Base-by-base conservation (phyloP, 2,888 invertebrate species). In the Dascillus cervinus region DNA sequence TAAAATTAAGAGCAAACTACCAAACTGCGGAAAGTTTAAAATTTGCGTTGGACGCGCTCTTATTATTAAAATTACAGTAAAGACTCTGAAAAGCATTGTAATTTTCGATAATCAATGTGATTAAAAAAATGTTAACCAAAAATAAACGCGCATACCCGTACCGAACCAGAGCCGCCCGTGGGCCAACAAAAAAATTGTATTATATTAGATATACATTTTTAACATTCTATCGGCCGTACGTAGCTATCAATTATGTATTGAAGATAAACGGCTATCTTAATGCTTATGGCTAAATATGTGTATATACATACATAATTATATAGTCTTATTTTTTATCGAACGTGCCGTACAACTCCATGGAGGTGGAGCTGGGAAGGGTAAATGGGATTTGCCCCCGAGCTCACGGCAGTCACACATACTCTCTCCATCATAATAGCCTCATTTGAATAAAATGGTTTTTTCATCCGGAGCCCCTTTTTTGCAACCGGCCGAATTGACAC, bases 301-400 rank as follows among this genome's bases (percentile, higher is more conserved):
- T 60, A 63, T 63, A 64, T 63, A 62, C 64, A 64, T 64, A 61
- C 62, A 60, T 64, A 65, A 64, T 65, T 65, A 65, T 64, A 65
- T 59, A 53, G 59, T 60, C 52, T 53, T 53, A 44, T 57, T 58
- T 62, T 64, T 62, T 61, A 60, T 58, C 54, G 55, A 53, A 48
- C 52, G 55, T 54, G 54, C 53, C 50, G 49, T 48, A 50, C 49
- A 47, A 41, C 37, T 39, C 34, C 41, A 39, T 36, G 46, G 41
- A 41, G 32, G 34, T 38, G 34, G 26, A 31, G 34, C 42, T 46
- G 44, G 46, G 49, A 47, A 43, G 47, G 47, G 35, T 40, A 43
- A 42, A 47, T 41, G 44, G 51, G 49, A 44, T 49, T 41, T 35
- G 51, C 53, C 51, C n/a, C 43, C 41, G 36, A 49, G 57, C 51